Percentiles rank a stretch among this genome's conserved stretches.
Conservation (phyloP, 1,140 invertebrate genomes). For the Aphelenchoides fujianensis region DNA sequence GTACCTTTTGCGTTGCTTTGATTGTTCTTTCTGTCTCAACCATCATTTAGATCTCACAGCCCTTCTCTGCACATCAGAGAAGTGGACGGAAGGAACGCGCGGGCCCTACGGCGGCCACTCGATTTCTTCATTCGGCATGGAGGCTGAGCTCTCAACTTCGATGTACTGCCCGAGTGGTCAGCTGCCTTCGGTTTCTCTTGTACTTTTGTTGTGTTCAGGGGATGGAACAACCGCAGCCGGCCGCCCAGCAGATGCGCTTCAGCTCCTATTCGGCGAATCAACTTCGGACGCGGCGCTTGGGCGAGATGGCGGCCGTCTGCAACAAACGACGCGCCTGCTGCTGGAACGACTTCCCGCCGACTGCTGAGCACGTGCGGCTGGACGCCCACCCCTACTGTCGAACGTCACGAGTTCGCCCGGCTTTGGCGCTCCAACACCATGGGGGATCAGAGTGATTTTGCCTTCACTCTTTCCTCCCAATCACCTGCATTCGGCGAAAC, state of each 20-base stretch:
- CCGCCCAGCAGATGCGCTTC: slow-evolving; percentile 7
- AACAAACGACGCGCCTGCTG: slow-evolving; percentile 13
- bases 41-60: no score
- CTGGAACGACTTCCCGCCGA: not conserved
- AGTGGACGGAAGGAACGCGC: no score
- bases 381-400: not conserved
- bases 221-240: not conserved
- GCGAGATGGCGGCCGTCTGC: not conserved
- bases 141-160: not conserved
- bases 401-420: not conserved
- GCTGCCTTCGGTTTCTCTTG: not conserved
- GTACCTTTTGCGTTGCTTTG: no score
- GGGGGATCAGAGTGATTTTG: not conserved
- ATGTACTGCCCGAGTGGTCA: not conserved
- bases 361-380: slow-evolving; percentile 1
- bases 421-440: not conserved
- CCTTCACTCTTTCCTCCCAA: no score
- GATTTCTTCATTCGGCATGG: not conserved
- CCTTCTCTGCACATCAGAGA: no score
- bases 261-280: slow-evolving; percentile 2
- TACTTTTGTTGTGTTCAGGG: not conserved
- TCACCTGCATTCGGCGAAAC: no score
- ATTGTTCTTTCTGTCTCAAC: no score
- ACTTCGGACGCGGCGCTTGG: not conserved
- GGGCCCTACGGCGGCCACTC: not conserved